A percentile compares a stretch with the other conserved stretches of the same genome.
These are phyloP conservation scores for Gymnopithys bicolor DNA, from an alignment of 2,797 vertebrate species.

Conservation along the genomic window DNA sequence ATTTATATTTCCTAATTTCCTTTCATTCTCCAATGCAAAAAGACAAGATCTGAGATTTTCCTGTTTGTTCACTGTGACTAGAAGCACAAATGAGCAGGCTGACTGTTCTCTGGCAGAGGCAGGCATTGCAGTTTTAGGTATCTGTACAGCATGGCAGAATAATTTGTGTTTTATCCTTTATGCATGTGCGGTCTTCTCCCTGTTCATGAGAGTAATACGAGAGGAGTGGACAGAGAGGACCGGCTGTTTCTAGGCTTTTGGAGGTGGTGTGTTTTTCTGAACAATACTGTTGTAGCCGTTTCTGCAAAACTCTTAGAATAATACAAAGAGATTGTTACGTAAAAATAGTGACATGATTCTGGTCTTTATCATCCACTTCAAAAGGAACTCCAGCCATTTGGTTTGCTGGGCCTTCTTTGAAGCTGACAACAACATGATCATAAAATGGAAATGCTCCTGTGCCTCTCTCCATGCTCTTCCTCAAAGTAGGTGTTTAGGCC, in stretches of 20 bases:
- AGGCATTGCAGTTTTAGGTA: not conserved
- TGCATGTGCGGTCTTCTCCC: not conserved
- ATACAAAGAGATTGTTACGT: not conserved
- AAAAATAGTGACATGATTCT: not conserved
- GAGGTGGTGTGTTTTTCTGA: not conserved
- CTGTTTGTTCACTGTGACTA: not conserved
- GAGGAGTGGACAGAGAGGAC: not conserved
- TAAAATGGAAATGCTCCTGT: not conserved
- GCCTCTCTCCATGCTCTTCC: not conserved
- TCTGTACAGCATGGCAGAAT: not conserved
- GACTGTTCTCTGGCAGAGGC: not conserved
- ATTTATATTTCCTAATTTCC: slow-evolving; percentile 47
- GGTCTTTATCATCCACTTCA: not conserved
- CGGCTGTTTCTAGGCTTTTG: not conserved
- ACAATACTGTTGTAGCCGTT: not conserved
- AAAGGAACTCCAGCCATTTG: not conserved
- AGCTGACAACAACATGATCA: not conserved
- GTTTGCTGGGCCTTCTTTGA: not conserved
- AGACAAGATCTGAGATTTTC: slow-evolving; percentile 38
- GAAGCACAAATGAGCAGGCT: not conserved
- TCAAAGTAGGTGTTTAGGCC: not conserved
- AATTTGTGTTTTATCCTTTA: not conserved
- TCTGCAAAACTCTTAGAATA: not conserved
- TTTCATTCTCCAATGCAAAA: not conserved
- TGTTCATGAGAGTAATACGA: not conserved